These are phyloP conservation scores for Crambe crambe DNA, from an alignment of 37 sponge, comb jelly and placozoan genomes.

Conservation along the genomic window DNA sequence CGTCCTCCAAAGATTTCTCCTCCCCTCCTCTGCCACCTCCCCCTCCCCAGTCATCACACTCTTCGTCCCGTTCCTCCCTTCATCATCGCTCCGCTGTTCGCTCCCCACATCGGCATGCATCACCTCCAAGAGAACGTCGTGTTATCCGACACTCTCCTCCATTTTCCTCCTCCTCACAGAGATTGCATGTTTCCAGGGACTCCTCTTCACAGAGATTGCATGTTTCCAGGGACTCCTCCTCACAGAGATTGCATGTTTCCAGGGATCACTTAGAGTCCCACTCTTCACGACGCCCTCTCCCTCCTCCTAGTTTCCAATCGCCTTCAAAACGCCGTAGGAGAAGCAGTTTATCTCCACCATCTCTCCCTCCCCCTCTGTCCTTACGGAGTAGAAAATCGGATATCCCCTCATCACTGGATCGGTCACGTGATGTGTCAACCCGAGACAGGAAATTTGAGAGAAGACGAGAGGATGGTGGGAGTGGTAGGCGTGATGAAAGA, in stretches of 20 bases:
- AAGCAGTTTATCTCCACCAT: neutral
- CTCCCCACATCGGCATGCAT: neutral
- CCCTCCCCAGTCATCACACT: neutral
- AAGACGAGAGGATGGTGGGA: neutral
- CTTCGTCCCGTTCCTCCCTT: neutral
- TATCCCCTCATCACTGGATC: neutral
- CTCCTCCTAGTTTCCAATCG: neutral
- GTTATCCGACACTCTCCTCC: constrained; percentile 1
- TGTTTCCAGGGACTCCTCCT: neutral
- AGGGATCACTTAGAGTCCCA: neutral
- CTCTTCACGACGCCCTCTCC: neutral
- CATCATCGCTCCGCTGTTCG: neutral
- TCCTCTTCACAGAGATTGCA: neutral
- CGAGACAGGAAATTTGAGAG: neutral
- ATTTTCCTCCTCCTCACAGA: neutral
- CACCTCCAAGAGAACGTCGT: constrained; percentile 7
- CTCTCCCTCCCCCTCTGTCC: neutral
- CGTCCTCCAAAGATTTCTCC: neutral
- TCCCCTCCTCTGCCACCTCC: neutral
- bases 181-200: neutral
- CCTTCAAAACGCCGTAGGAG: neutral
- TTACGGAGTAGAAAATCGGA: neutral
- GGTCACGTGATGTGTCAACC: neutral
- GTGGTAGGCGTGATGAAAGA: neutral
- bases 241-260: neutral